These are phyloP conservation scores for Ditylenchus weischeri DNA, from an alignment of 2,888 invertebrate genomes.

Conservation along the genomic window DNA sequence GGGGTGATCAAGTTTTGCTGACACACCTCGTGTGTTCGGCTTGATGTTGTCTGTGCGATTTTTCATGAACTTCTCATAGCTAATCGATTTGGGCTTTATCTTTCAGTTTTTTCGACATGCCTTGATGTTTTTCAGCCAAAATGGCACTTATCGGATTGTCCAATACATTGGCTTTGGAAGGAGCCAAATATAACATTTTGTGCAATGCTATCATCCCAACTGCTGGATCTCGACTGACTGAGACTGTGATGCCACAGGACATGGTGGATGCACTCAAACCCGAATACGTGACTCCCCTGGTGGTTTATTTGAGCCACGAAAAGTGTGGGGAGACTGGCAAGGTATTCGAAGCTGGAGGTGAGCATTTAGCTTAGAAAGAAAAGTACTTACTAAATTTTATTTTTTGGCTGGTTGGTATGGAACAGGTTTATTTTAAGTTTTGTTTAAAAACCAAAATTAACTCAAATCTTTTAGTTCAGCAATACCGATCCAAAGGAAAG, in stretches of 20 bases:
- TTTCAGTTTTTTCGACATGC: too few species aligned
- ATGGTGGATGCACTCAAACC: conserved; percentile 82
- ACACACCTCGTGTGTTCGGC: too few species aligned
- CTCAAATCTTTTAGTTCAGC: conserved; percentile 25
- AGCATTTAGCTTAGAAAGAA: neutral
- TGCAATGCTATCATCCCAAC: conserved; percentile 68
- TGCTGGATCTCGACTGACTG: conserved; percentile 56
- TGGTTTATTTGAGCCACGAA: conserved; percentile 86
- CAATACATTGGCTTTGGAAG: conserved; percentile 88
- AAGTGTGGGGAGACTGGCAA: conserved; percentile 73
- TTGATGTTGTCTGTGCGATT: too few species aligned
- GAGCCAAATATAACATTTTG: conserved; percentile 83
- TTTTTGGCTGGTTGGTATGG: conserved; percentile 62
- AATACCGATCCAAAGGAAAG: conserved; percentile 63
- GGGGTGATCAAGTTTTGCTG: too few species aligned
- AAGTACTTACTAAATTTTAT: too few species aligned
- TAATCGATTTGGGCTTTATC: too few species aligned
- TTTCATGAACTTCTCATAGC: too few species aligned
- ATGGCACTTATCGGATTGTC: conserved; percentile 83
- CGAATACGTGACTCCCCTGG: conserved; percentile 69
- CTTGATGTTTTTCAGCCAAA: conserved; percentile 69
- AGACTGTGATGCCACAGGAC: conserved; percentile 64
- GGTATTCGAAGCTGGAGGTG: conserved; percentile 62
- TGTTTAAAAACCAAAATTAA: neutral
- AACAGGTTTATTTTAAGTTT: conserved; percentile 59